Conservation (phyloP, 2,797 vertebrate species). For the Streptopelia turtur region DNA sequence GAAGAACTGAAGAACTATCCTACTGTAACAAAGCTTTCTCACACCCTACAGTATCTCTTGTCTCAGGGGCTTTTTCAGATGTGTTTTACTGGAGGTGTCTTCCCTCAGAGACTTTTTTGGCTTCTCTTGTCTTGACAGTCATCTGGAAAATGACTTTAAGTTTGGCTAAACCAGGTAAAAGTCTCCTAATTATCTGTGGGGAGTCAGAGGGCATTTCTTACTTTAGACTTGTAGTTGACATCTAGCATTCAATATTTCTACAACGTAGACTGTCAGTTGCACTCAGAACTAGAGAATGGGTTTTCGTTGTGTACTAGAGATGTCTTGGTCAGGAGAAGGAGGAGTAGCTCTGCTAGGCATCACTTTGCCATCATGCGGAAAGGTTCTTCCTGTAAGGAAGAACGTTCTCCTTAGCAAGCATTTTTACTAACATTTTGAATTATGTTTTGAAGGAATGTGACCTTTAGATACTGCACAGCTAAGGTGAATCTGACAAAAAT, state of each 20-base stretch:
- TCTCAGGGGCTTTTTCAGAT: background rate
- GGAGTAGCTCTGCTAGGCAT: background rate
- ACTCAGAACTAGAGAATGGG: background rate
- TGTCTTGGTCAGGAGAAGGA: background rate
- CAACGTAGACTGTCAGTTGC: background rate
- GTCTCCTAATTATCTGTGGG: background rate
- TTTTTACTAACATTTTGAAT: background rate
- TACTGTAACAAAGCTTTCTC: background rate
- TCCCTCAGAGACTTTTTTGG: background rate
- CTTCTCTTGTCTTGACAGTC: background rate
- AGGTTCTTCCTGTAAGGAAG: background rate
- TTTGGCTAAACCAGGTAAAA: background rate
- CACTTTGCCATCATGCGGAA: background rate
- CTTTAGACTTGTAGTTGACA: background rate
- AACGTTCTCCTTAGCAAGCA: background rate
- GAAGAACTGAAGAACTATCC: background rate
- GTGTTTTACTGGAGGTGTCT: background rate
- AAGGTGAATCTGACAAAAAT: background rate
- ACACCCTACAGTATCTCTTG: background rate
- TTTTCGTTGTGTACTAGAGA: background rate
- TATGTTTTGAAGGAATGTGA: background rate
- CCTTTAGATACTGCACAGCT: background rate
- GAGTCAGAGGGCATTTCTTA: background rate
- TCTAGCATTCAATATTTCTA: background rate
- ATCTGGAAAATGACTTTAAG: background rate